phyloP scores from a whole-genome alignment of 2,113 vertebrate genomes.

The Pantherophis guttatus region DNA sequence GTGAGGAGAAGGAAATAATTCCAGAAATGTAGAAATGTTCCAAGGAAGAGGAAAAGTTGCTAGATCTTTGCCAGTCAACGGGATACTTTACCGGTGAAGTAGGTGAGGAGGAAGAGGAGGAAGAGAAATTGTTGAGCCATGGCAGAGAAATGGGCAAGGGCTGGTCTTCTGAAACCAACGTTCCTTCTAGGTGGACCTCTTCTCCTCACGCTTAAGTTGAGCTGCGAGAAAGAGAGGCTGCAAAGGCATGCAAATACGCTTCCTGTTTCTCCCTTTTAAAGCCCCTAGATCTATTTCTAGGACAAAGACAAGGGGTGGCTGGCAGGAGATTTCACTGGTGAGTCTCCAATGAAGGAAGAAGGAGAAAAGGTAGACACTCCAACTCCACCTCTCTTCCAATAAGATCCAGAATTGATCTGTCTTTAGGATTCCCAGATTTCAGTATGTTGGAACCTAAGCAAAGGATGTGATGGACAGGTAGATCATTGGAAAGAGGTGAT shows the following conservation, averaged over 20 bases:
- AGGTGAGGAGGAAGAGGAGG: neutral
- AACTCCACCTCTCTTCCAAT: neutral
- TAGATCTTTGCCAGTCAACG: no score
- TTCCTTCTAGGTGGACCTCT: neutral
- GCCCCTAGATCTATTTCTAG: neutral
- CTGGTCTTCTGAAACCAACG: neutral
- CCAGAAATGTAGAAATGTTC: neutral
- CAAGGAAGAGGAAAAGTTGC: neutral
- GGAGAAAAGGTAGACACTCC: neutral
- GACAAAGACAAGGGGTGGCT: neutral
- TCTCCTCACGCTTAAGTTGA: neutral
- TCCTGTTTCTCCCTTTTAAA: neutral
- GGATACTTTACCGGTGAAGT: neutral
- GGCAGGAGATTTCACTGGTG: neutral
- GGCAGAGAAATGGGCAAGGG: neutral
- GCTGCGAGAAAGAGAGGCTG: neutral
- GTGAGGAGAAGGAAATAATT: accelerated
- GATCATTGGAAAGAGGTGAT: no score
- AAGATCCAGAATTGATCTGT: neutral
- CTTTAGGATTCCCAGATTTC: neutral
- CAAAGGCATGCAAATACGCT: neutral
- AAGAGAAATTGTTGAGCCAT: neutral
- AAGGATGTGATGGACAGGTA: no score
- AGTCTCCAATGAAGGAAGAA: neutral
- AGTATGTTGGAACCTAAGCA: no score